These are phyloP conservation scores for Pimpla rufipes DNA, from an alignment of 2,888 invertebrate genomes.

Conservation along the genomic window DNA sequence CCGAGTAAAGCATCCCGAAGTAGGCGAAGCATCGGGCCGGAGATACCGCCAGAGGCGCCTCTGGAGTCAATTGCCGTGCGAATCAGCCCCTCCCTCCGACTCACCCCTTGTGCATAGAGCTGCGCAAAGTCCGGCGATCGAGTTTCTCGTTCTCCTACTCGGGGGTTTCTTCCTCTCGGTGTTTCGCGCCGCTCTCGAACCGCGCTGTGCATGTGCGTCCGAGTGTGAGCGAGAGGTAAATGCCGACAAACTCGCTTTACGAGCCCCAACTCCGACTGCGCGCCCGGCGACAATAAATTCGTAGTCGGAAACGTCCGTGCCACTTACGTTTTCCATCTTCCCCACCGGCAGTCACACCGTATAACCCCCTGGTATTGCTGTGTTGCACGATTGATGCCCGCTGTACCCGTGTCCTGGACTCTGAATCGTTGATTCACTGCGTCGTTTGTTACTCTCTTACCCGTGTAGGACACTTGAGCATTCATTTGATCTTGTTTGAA, in stretches of 20 bases:
- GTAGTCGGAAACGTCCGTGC: conserved; percentile 54
- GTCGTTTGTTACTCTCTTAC: neutral
- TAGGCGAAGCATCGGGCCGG: conserved; percentile 20
- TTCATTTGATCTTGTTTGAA: neutral
- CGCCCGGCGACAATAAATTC: conserved; percentile 55
- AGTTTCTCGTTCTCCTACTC: conserved; percentile 33
- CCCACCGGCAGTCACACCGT: conserved; percentile 29
- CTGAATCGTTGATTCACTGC: conserved; percentile 22
- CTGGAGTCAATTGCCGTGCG: conserved; percentile 39
- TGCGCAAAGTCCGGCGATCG: conserved; percentile 41
- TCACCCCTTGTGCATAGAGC: conserved; percentile 31
- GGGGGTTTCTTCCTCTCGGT: neutral
- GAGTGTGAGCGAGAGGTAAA: conserved; percentile 8
- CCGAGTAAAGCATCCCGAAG: conserved; percentile 22
- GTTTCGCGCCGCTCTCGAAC: conserved; percentile 9
- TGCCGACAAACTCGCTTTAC: conserved; percentile 50
- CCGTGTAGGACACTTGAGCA: neutral
- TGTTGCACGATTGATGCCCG: neutral
- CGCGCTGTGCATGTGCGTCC: conserved; percentile 4
- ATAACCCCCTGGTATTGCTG: neutral
- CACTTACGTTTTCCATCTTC: conserved; percentile 62
- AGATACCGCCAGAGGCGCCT: conserved; percentile 20
- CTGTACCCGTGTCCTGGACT: neutral
- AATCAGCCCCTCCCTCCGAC: conserved; percentile 21
- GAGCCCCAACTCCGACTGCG: conserved; percentile 28